These are phyloP conservation scores for Gastrophysa polygoni DNA, from an alignment of 2,888 invertebrate species.

Conservation along the genomic window DNA sequence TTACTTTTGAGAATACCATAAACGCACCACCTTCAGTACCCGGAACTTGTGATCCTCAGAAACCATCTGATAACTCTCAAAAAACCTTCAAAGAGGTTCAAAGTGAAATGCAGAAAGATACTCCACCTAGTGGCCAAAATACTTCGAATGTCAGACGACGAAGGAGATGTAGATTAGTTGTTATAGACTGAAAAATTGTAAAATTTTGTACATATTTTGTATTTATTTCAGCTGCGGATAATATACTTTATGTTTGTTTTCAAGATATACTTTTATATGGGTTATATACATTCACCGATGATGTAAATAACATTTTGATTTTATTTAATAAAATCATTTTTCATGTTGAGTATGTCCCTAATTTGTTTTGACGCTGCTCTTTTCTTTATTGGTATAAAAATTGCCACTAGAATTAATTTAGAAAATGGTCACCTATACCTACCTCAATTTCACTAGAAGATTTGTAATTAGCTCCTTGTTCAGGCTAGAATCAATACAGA, in stretches of 20 bases:
- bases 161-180: slow-evolving; percentile 17
- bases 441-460: no score
- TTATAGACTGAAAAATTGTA: slow-evolving; percentile 13
- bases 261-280: neutral
- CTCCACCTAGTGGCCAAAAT: neutral
- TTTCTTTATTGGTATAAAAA: no score
- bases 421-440: no score
- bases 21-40: neutral
- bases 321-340: neutral
- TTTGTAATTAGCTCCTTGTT: no score
- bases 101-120: neutral
- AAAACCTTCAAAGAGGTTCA: no score
- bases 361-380: no score
- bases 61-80: no score
- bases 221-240: neutral
- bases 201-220: slow-evolving; percentile 4
- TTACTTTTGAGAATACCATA: neutral
- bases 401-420: no score
- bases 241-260: neutral
- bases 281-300: neutral
- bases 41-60: no score
- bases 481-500: no score
- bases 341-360: no score
- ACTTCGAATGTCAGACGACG: slow-evolving; percentile 11
- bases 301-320: neutral